Percentiles rank a stretch among this genome's conserved stretches.
Evolutionary conservation across 2,113 vertebrate species (phyloP).

Genomic region (Centropus unirufus): DNA sequence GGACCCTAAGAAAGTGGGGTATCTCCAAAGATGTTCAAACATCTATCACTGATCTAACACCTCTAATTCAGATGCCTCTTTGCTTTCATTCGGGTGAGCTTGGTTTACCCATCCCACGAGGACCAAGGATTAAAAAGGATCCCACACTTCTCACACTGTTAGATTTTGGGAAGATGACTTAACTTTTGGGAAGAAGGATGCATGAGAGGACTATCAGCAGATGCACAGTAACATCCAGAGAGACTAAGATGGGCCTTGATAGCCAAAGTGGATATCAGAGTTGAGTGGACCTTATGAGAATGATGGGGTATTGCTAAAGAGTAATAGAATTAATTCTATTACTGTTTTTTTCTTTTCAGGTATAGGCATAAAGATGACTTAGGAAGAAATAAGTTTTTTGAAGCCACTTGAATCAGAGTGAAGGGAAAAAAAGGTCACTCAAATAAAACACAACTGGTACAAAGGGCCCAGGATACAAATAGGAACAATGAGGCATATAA

Average conservation of each 20-base stretch:
- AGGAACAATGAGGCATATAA: background rate
- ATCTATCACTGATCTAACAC: background rate
- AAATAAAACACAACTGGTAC: background rate
- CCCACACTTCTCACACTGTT: background rate
- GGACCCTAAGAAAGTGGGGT: background rate
- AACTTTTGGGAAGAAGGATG: background rate
- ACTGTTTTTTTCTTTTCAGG: background rate
- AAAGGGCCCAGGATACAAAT: background rate
- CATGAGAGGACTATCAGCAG: background rate
- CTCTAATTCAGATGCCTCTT: background rate
- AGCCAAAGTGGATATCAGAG: background rate
- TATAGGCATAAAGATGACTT: background rate
- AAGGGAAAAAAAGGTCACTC: background rate
- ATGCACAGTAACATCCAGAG: background rate
- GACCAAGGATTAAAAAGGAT: background rate
- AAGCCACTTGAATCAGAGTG: background rate
- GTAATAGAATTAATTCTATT: background rate
- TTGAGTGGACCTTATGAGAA: background rate
- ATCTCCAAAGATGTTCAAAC: background rate
- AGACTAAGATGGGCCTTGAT: background rate
- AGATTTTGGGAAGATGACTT: background rate
- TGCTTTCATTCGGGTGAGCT: background rate
- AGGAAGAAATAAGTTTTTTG: background rate
- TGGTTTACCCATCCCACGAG: rapidly evolving
- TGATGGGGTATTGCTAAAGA: background rate